Evolutionary conservation across 2,888 invertebrate genomes (phyloP).

Genomic region (Stegana nigrithorax): DNA sequence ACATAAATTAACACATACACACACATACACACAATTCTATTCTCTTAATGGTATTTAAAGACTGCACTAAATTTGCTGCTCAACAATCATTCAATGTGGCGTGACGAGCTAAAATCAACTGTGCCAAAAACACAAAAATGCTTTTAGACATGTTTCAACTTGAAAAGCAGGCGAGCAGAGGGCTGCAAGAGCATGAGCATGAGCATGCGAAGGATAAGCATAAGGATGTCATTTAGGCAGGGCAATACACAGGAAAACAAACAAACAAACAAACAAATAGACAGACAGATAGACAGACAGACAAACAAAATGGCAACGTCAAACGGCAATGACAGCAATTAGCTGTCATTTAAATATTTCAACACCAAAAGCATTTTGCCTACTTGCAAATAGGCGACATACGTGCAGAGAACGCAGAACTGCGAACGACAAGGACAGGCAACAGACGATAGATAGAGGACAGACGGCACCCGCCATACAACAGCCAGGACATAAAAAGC

Average conservation of each 20-base stretch:
- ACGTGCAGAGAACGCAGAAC: conserved; percentile 9
- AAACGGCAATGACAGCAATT: conserved; percentile 45
- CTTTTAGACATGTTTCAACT: conserved; percentile 7
- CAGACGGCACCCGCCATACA: neutral
- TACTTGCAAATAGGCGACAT: conserved; percentile 40
- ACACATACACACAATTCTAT: too few species aligned
- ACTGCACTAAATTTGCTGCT: neutral
- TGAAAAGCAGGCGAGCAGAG: conserved; percentile 51
- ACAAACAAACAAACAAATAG: neutral
- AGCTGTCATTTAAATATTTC: conserved; percentile 61
- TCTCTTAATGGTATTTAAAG: conserved; percentile 3
- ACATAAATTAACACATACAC: neutral
- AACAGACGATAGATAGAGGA: neutral
- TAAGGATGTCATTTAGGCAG: too few species aligned
- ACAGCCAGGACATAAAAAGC: neutral
- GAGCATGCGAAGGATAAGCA: too few species aligned
- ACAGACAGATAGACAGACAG: neutral
- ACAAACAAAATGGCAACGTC: conserved; percentile 1
- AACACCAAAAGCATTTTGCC: conserved; percentile 29
- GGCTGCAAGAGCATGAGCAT: conserved; percentile 1
- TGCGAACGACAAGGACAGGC: neutral
- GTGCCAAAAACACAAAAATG: conserved; percentile 10
- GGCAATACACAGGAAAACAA: neutral
- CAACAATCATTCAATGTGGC: neutral
- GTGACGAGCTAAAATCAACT: too few species aligned